Evolutionary conservation across 2,888 invertebrate species (phyloP).

Genomic region (Autographa gamma): DNA sequence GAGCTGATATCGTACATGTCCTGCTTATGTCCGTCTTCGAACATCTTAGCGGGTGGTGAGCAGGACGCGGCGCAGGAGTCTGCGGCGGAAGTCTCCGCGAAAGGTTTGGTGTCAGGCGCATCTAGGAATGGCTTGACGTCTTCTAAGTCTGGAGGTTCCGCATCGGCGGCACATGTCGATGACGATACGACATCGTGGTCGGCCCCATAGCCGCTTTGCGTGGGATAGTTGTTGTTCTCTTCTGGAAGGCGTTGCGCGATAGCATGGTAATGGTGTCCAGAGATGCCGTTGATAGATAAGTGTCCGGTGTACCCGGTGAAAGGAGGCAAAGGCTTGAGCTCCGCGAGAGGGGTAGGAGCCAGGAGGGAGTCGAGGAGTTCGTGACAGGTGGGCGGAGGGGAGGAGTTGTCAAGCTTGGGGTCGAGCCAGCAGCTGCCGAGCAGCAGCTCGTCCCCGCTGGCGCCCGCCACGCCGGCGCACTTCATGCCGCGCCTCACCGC

Average conservation of each 20-base stretch:
- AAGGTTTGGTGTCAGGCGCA: slow-evolving; percentile 85
- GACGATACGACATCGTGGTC: slow-evolving; percentile 93
- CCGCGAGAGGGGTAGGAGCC: slow-evolving; percentile 92
- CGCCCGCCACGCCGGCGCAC: slow-evolving; percentile 85
- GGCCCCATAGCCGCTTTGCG: slow-evolving; percentile 89
- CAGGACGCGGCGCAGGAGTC: slow-evolving; percentile 89
- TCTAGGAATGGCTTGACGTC: slow-evolving; percentile 90
- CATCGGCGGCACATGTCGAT: slow-evolving; percentile 91
- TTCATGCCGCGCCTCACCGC: slow-evolving; percentile 89
- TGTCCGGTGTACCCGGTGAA: slow-evolving; percentile 96
- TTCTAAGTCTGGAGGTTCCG: slow-evolving; percentile 89
- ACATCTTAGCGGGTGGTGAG: slow-evolving; percentile 85
- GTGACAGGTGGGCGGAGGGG: slow-evolving; percentile 83
- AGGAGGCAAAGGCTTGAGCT: slow-evolving; percentile 94
- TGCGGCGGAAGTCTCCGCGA: slow-evolving; percentile 88
- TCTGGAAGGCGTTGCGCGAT: slow-evolving; percentile 93
- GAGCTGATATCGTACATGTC: slow-evolving; percentile 92
- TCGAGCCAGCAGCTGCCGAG: slow-evolving; percentile 93
- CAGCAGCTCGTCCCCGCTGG: slow-evolving; percentile 91
- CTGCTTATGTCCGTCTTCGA: slow-evolving; percentile 87
- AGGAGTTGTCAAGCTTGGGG: slow-evolving; percentile 86
- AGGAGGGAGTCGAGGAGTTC: slow-evolving; percentile 93
- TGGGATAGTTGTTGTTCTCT: slow-evolving; percentile 92
- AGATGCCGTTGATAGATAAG: slow-evolving; percentile 95
- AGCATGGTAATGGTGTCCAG: slow-evolving; percentile 96